These are phyloP conservation scores for Cyrtodaria siliqua DNA, from an alignment of 2,888 invertebrate species.

Conservation along the genomic window DNA sequence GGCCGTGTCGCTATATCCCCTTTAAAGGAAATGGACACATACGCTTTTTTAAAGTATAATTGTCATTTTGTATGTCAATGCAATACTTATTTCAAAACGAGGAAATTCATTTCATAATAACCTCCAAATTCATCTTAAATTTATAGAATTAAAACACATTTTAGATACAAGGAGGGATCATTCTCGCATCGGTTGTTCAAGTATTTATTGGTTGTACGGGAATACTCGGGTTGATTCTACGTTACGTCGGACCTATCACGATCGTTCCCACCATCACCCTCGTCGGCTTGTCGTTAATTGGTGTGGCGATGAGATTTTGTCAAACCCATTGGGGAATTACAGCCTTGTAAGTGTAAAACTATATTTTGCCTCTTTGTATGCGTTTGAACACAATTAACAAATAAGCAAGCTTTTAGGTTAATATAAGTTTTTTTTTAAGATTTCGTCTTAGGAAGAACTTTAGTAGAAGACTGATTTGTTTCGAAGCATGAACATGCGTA, in stretches of 20 bases:
- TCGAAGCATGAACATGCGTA: no score
- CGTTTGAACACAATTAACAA: no score
- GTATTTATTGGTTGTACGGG: constrained; percentile 76
- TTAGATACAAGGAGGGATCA: constrained; percentile 80
- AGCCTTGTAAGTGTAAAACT: constrained; percentile 89
- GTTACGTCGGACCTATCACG: constrained; percentile 92
- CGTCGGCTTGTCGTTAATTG: constrained; percentile 93
- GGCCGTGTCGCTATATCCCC: no score
- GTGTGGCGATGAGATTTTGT: constrained; percentile 92
- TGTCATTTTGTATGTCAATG: neutral
- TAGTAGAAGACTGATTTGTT: no score
- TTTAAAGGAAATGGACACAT: no score
- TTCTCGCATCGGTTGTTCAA: constrained; percentile 76
- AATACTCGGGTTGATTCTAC: constrained; percentile 71
- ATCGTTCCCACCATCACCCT: constrained; percentile 94
- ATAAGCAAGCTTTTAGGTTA: no score
- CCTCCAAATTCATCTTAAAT: neutral
- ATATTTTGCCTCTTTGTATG: neutral
- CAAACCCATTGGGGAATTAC: constrained; percentile 94
- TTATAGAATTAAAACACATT: constrained; percentile 3
- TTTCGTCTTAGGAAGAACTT: no score
- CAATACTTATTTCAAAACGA: no score
- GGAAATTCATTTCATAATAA: no score
- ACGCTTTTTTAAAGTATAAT: no score
- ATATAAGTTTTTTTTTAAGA: no score